Base-by-base conservation (phyloP, 2,888 invertebrate genomes). In the Trissolcus brochymenae region DNA sequence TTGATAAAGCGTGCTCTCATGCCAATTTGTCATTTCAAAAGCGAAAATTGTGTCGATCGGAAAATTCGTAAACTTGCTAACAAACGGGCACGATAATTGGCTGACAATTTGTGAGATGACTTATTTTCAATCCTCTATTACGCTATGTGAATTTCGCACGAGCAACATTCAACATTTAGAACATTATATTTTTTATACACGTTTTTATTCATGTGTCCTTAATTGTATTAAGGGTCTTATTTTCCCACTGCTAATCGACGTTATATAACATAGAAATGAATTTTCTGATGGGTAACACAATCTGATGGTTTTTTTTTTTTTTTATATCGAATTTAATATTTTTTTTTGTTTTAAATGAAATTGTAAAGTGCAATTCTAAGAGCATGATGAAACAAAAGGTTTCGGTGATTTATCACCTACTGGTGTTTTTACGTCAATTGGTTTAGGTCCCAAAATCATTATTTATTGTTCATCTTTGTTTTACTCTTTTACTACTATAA, bases 141-240 rank as follows among this genome's bases (percentile, higher is more conserved):
- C 51, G 61, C 70, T 70, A 76, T 51, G 65, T 70, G 70, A 70
- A 65, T 70, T 70, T 60, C 75, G 70, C 70, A 70, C 60, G 60
- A 70, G 75, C 75, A 76, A 76, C 76, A 76, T 66, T 76, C 65
- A 76, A 76, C 76, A 71, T 35, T 76, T 60, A 76, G 75, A 75
- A 75, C 68, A 75, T 75, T 76, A 71, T 76, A 71, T 66, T 62
- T 35, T 35, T 35, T 35, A 35, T 35, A 35, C 35, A 70, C 7
- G 16, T 59, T 51, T 64, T 57, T 68, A 50, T 35, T 43, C 68
- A 59, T 25, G 61, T 65, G 70, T 68, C 60, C 70, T 75, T 70
- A 75, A 75, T 70, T 60, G 54, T 75, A 75, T 75, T 75, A 75
- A 75, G 75, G 75, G 68, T 56, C 13, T 68, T 56, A 62, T 64